Base-by-base conservation (phyloP, 2,113 vertebrate species). In the Phycodurus eques region DNA sequence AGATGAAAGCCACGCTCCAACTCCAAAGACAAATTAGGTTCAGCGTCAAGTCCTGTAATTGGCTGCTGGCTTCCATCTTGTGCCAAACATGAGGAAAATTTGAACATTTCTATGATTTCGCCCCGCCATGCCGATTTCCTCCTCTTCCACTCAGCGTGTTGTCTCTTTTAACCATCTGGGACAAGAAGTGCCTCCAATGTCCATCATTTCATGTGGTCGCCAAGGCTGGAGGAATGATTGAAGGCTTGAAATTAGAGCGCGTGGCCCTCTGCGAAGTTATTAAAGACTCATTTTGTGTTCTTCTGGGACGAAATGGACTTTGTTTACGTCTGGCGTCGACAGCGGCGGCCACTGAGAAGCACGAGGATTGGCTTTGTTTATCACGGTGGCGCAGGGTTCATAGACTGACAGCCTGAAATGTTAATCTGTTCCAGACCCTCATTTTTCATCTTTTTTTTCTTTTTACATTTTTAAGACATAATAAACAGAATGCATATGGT, bases 191-290 rank as follows among this genome's bases (percentile, higher is more conserved):
- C 71, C 79, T 74, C 44, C 83, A 82, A 76, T 82, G 75, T 74
- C 10, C 72, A 61, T 10, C 75, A 65, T 80, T 70, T 85, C 71
- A 59, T 85, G 88, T 81, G 88, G 87, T 80, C 79, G 64, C 15
- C 61, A 71, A 67, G 62, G 47, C 67, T 9, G 74, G 63, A 68
- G 9, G 75, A 67, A 78, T 71, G 74, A 19, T 51, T 22, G 27
- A 74, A 73, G 11, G 63, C 71, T 80, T 86, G 77, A 83, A 83
- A 88, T 86, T 83, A 89, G 74, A 85, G 75, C 70, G 83, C 59
- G 77, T 77, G 72, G 78, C 76, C 79, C 42, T 85, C 75, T 14
- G 65, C 72, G 74, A 77, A 79, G 75, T 83, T 85, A 87, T 85
- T 88, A 83, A 85, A 87, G 78, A 75, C 76, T 84, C 81, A 9